Base-by-base conservation (phyloP, 2,113 vertebrate genomes). In the Pygoscelis adeliae region DNA sequence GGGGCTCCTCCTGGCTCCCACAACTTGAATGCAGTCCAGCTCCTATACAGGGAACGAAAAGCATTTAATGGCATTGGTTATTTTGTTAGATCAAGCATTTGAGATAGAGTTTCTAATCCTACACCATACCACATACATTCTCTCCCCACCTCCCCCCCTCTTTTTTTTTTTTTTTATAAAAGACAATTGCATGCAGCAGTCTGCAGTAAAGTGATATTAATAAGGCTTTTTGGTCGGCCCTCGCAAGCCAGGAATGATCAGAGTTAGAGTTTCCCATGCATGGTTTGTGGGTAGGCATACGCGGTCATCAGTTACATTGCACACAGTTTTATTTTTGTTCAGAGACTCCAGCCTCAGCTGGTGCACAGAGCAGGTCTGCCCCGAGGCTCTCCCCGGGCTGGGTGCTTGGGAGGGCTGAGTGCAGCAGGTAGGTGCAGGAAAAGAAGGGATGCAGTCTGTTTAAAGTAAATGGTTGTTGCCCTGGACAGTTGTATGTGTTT, bases 1-100 rank as follows among this genome's bases (percentile, higher is more conserved):
- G 3, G 26, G 29, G 3, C 27, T 32, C 8, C 46, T 70, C 5
- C 29, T 8, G 59, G n/a, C 7, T 55, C n/a, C 22, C 5, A 6
- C 0, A 1, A 15, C 42, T 61, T 49, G 22, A 80, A 62, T 0
- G 0, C 26, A 25, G 27, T 32, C n/a, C 67, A 42, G 34, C 9
- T 61, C 27, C 38, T 72, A 13, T 27, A 32, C 5, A 34, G 46
- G 22, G 26, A 38, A 53, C 6, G 15, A 38, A 55, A 73, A 67
- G 4, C 19, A 27, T 25, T 50, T 38, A 66, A 38, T 50, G 61
- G 22, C 23, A 22, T 44, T 55, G 19, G 19, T 49, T 89, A 29
- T 67, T 67, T 72, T 67, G 59, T 79, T 73, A 67, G 30, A 55
- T 49, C 2, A 36, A 29, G 5, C 26, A 20, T 67, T 16, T 66